Base-by-base conservation (phyloP, 2,797 vertebrate species). In the Vipera latastei region DNA sequence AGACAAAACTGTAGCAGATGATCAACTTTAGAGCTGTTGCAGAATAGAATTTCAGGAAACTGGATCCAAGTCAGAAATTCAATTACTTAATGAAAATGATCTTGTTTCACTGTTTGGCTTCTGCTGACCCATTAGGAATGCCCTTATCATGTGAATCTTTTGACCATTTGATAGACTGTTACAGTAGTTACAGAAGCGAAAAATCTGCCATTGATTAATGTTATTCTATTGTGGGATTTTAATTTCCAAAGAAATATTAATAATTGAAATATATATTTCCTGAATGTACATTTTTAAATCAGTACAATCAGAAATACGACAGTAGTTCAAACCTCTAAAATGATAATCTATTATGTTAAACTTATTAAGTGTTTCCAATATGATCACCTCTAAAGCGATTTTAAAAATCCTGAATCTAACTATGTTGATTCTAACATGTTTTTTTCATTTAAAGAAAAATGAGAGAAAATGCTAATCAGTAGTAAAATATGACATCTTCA, bases 21-120 rank as follows among this genome's bases (percentile, higher is more conserved):
- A 94, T 83, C 94, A 94, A 57, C 86, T 93, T 92, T 78, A 95
- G 90, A 95, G 53, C 95, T 90, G 96, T 91, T 90, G 94, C 56
- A 89, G 93, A 96, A 91, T 96, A 61, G 96, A 95, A 18, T 22
- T 96, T 93, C 97, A 95, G 91, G 95, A 96, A 96, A 96, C 86
- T 73, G 94, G 94, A 96, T 97, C 95, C 95, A 93, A 92, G 86
- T 93, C 93, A 95, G 95, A 95, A 95, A 95, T 91, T 86, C 94
- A 94, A 96, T 97, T 95, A 87, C 96, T 88, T 96, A 89, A 96
- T 78, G 96, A 91, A 57, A 89, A 93, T n/a, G 92, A 95, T 92
- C 95, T 59, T 57, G 88, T 95, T 96, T 94, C 96, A 93, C 78
- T 92, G 91, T 87, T 92, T 92, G 94, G 94, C 91, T 95, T 78